A percentile compares a stretch with the other conserved stretches of the same genome.
Conservation (phyloP, 1,140 invertebrate species). For the Pristionchus pacificus region DNA sequence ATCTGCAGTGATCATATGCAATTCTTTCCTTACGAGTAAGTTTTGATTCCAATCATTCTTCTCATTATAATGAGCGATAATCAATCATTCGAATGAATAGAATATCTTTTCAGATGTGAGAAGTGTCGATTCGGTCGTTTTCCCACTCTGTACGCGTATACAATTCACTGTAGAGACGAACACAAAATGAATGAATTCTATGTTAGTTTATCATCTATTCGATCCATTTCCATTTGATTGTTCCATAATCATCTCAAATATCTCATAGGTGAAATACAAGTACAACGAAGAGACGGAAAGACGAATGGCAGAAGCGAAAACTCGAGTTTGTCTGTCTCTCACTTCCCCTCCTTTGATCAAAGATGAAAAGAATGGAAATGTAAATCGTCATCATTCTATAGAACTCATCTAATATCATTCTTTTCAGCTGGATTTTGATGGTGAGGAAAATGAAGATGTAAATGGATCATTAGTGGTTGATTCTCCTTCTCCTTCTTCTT, state of each 20-base stretch:
- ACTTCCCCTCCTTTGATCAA: slow-evolving; percentile 12
- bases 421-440: too few relatives aligned
- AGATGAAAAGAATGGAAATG: neutral
- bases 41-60: neutral
- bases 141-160: slow-evolving; percentile 35
- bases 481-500: too few relatives aligned
- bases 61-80: too few relatives aligned
- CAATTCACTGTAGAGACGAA: slow-evolving; percentile 32
- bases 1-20: slow-evolving; percentile 31
- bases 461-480: too few relatives aligned
- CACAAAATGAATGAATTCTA: slow-evolving; percentile 35
- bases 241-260: too few relatives aligned
- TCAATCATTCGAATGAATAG: neutral
- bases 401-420: slow-evolving; percentile 1
- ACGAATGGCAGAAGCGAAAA: slow-evolving; percentile 11
- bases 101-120: slow-evolving; percentile 34
- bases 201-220: slow-evolving; percentile 14
- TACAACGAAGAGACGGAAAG: slow-evolving; percentile 4
- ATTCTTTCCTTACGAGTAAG: slow-evolving; percentile 28
- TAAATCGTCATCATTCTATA: neutral
- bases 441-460: too few relatives aligned
- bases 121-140: slow-evolving; percentile 39
- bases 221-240: too few relatives aligned
- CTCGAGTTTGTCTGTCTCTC: neutral
- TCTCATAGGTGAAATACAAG: neutral